Percentiles rank a stretch among this genome's conserved stretches.
Conservation (phyloP, 2,888 invertebrate genomes). For the Clostera curtula region DNA sequence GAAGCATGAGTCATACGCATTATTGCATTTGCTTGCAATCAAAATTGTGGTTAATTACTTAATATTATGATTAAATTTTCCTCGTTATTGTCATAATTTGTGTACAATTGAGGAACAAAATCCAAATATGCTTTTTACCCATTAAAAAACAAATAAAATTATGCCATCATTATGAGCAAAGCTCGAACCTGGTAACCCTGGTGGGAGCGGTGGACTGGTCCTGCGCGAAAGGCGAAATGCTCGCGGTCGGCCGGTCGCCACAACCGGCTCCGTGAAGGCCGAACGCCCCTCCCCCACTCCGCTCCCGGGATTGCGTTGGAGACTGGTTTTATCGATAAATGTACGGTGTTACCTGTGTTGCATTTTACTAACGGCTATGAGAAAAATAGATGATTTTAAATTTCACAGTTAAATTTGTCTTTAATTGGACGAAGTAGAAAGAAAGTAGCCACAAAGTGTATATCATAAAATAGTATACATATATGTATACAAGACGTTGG, state of each 20-base stretch:
- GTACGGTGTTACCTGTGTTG: constrained; percentile 15
- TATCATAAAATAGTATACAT: no score
- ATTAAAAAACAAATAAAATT: no score
- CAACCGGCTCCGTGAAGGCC: constrained; percentile 74
- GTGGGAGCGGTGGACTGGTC: constrained; percentile 61
- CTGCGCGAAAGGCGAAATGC: constrained; percentile 69
- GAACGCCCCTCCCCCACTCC: constrained; percentile 53
- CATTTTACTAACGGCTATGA: no score
- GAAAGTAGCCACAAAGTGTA: no score
- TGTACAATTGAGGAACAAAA: no score
- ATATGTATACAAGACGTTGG: no score
- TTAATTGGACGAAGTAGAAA: no score
- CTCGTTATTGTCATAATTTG: constrained; percentile 18
- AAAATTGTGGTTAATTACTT: constrained; percentile 20
- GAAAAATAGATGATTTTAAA: no score
- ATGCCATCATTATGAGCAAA: no score
- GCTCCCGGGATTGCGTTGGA: constrained; percentile 33
- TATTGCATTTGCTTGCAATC: constrained; percentile 13
- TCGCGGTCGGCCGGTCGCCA: constrained; percentile 54
- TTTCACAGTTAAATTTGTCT: no score
- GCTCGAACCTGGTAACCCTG: no score
- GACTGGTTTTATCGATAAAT: constrained; percentile 54
- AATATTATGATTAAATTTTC: constrained; percentile 23
- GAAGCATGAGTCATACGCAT: constrained; percentile 17
- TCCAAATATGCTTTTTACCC: no score